Percentiles rank a stretch among this genome's conserved stretches.
phyloP scores from a whole-genome alignment of 2,113 vertebrate species.

The Rafetus swinhoei region DNA sequence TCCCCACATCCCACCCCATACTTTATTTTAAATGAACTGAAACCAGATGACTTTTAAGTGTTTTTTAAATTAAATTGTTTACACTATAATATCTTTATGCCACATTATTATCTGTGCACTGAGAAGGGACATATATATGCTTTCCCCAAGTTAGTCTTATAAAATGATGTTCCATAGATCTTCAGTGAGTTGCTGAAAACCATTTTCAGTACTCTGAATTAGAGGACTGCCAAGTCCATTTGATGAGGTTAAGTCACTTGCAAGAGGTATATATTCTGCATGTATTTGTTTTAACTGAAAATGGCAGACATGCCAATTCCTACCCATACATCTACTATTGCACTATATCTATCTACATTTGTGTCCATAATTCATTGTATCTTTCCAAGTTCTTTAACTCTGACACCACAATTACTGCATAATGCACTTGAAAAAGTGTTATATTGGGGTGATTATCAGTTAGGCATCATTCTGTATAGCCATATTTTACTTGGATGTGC shows the following conservation, averaged over 20 bases:
- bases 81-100: not conserved
- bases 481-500: not conserved
- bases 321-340: not conserved
- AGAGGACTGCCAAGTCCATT: not conserved
- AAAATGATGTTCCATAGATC: not conserved
- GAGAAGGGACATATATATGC: not conserved
- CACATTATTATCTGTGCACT: not conserved
- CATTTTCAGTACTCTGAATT: not conserved
- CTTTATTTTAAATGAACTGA: not conserved
- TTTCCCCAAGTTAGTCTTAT: not conserved
- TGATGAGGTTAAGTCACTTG: not conserved
- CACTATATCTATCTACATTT: not conserved
- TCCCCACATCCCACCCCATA: not conserved
- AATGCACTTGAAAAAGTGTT: not conserved
- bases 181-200: not conserved
- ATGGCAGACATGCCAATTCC: not conserved
- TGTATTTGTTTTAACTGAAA: not conserved
- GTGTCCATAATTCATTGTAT: not conserved
- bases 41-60: not conserved
- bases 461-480: not conserved
- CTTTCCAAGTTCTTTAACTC: not conserved
- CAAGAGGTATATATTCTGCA: not conserved
- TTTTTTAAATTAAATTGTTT: not conserved
- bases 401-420: not conserved
- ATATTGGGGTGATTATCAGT: not conserved